Evolutionary conservation across 35 echinoderm and acorn worm genomes (phyloP).

Genomic region (Ptychodera flava): DNA sequence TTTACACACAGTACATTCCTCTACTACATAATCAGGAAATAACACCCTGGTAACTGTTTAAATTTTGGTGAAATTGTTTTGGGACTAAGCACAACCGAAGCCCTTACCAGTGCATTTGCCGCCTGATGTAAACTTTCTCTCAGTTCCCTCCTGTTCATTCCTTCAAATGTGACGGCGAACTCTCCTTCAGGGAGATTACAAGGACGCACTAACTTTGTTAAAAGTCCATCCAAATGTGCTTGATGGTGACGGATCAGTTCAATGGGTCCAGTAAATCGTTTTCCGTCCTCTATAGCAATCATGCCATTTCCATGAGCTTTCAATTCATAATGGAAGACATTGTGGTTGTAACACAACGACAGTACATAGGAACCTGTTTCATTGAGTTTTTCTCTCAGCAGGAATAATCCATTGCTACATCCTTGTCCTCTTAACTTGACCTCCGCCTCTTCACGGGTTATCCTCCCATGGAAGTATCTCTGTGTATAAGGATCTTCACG

Average conservation of each 20-base stretch:
- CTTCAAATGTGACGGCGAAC: conserved; percentile 44
- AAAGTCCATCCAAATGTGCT: conserved; percentile 65
- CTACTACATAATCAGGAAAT: too few species aligned
- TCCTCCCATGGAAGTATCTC: conserved; percentile 82
- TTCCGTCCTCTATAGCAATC: conserved; percentile 93
- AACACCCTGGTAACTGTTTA: too few species aligned
- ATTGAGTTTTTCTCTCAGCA: conserved; percentile 69
- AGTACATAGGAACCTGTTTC: conserved; percentile 80
- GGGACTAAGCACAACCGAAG: too few species aligned
- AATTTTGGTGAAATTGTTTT: too few species aligned
- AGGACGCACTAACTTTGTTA: conserved; percentile 59
- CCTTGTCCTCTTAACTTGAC: conserved; percentile 37
- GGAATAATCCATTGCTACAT: conserved; percentile 59
- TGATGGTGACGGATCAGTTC: conserved; percentile 80
- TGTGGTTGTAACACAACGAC: conserved; percentile 57
- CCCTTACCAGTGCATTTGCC: conserved; percentile 42
- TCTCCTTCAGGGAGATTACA: conserved; percentile 40
- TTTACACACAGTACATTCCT: too few species aligned
- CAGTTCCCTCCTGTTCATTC: conserved; percentile 52
- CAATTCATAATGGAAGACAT: conserved; percentile 90
- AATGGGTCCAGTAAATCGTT: conserved; percentile 75
- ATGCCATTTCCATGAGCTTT: conserved; percentile 74
- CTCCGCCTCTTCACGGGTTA: conserved; percentile 91
- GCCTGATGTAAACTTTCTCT: conserved; percentile 41
- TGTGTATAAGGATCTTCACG: conserved; percentile 43